Base-by-base conservation (phyloP, 2,888 invertebrate species). In the Ormyrus nitidulus region DNA sequence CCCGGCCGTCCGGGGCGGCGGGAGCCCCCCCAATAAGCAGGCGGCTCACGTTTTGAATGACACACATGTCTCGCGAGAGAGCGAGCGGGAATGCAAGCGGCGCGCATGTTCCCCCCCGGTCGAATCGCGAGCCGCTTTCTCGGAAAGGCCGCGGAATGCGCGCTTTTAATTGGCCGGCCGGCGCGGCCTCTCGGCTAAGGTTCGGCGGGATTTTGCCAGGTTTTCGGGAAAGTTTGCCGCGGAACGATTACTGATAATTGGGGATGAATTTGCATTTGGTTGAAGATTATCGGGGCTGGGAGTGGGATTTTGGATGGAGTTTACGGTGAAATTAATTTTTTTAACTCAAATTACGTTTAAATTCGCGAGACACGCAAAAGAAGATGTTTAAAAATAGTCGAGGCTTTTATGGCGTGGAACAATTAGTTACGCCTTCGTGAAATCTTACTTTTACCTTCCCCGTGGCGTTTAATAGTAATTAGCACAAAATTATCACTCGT, bases 41-140 rank as follows among this genome's bases (percentile, higher is more conserved):
- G 83, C 90, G 86, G 88, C 86, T 88, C 90, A 90, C 90, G 90
- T 90, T 87, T 87, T 85, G 86, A 88, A 88, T 90, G 89, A 89
- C 90, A 89, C 88, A 90, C 88, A 89, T 90, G 89, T 87, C 87
- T 87, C 87, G 88, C 88, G 86, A 86, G 85, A 19, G 34, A 34
- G 34, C 34, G 85, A 34, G 83, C 84, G 88, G 34, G 88, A 89
- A 88, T 88, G 88, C 87, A 86, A 34, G 85, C 0, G 49, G 11
- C 19, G 83, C 84, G 54, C 83, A n/a, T 51, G 10, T 48, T 4
- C 34, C 34, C 34, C 34, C 34, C 34, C 34, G 3, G 34, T 34
- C 34, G 4, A 34, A 34, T 34, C 72, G 62, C 9, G 70, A 46
- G 81, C 75, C 73, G 61, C 74, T 71, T 78, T 78, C 78, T 72